Base-by-base conservation (phyloP, 2,888 invertebrate genomes). In the Volucella bombylans region DNA sequence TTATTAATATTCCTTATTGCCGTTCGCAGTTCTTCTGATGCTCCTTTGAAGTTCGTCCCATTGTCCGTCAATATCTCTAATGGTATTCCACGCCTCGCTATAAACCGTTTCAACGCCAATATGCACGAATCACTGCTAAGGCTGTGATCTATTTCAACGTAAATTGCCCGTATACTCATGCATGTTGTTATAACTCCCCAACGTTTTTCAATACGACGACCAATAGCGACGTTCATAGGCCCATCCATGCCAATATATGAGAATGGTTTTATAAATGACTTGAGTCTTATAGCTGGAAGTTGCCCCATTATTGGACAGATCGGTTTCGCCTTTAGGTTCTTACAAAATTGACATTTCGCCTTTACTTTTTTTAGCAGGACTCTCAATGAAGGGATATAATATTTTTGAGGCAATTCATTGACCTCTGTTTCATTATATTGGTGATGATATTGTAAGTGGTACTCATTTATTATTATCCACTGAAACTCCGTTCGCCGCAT, bases 231-330 rank as follows among this genome's bases (percentile, higher is more conserved):
- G 23, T 23, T 23, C 23, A 23, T 23, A 23, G 23, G 23, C 23
- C 23, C 49, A 14, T 49, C 49, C 49, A 49, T 49, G 15, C 49
- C 49, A 14, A 49, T 49, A 9, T 49, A 14, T 14, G 49, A 49
- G 15, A 49, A 49, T 49, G 49, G 49, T 49, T 49, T 4, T 15
- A n/a, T 49, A 49, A n/a, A 49, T n/a, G 49, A 8, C 49, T 49
- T 49, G 23, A 23, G 23, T 23, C 23, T 23, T 23, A 23, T 23
- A 23, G 23, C 23, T 4, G 23, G 23, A 23, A 23, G 23, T 23
- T 23, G 2, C 1, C 23, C 23, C 23, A 2, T 23, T 23, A 23
- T 23, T 23, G 23, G 23, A 23, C 23, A 23, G 23, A 23, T 23
- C 23, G 23, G 23, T 23, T 23, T 23, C 23, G 23, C 23, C 23